Evolutionary conservation across 1,140 invertebrate genomes (phyloP), one percentile per base, ranked within the genome.

Genomic region (Leptinotarsa defecta): DNA sequence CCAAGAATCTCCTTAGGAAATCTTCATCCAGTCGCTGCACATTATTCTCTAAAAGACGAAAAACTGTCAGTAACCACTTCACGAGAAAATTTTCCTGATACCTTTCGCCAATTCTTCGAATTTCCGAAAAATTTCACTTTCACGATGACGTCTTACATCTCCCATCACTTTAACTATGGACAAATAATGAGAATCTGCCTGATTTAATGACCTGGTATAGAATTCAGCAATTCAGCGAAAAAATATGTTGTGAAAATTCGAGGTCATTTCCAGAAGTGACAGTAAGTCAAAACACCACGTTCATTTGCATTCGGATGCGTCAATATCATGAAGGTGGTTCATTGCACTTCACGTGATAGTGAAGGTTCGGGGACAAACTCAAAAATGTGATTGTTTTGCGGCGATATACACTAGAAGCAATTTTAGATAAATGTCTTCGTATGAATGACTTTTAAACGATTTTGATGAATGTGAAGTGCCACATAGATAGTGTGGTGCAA

Each of bases 21-120:
- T 64, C 8, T 17, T 68, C 64, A 24, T 74, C 73, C 43, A 68
- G 20, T n/a, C 73, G 49, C 13, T 68, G 65, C 17, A 74, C 22
- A 24, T 68, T 34, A 6, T 68, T 74, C 27, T 74, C 73, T 74
- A 68, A 68, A 74, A 64, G 24, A 65, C 15, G 27, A 71, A 62
- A 20, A 43, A 43, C 34, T 43, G 34, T 43, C 34, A 43, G 34
- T 43, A 43, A 57, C 15, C 52, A 57, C 52, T 17, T 19, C 52
- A 57, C 52, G 52, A 57, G 15, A 15, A 15, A 57, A 57, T 57
- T 57, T 57, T 57, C 52, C 43, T 17, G 13, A 19, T 20, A 71
- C 70, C 70, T 61, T 2, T 71, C 19, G 71, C 71, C 13, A 64
- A 15, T 48, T 73, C 61, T 64, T 43, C 62, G 49, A 73, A 73